Base-by-base conservation (phyloP, 2,113 vertebrate genomes). In the Seriola rivoliana region DNA sequence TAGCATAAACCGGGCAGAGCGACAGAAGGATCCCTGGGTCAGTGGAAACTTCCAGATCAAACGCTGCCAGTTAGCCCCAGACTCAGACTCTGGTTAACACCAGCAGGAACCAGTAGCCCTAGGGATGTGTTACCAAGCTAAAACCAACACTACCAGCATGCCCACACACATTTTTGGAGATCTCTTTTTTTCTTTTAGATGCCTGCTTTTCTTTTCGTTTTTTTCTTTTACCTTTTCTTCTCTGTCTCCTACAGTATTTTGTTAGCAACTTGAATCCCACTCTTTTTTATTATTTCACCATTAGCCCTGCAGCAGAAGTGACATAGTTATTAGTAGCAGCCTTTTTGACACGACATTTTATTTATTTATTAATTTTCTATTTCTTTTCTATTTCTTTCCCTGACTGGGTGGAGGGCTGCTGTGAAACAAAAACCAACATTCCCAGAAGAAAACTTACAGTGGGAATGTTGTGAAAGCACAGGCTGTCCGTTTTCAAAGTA, bases 1-100 rank as follows among this genome's bases (percentile, higher is more conserved):
- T 88, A 82, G 82, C 87, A 83, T 83, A 71, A 71, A 78, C 59
- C 59, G 54, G 67, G 57, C 82, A 46, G 81, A 79, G 73, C 34
- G 36, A 81, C 83, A 78, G 25, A 73, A n/a, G 58, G 38, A 72
- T 68, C 58, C 68, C 55, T 8, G 63, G 76, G 89, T 88, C 89
- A 88, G 67, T 84, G 87, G 87, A 90, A 92, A 90, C 75, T 80
- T 83, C 68, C 80, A 88, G 82, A 87, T 92, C 88, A 92, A 89
- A 89, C 71, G 9, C 59, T 85, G 78, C 65, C 72, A 59, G 65
- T 87, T 88, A 75, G 34, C 46, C 38, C 74, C 67, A 48, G 59
- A 77, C 62, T 60, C 1, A 3, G 58, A 23, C 78, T 87, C 54
- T 83, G 85, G 80, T 85, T 87, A 68, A 71, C 81, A 65, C 78